Conservation (phyloP, 1,140 invertebrate species). For the Heliconius congener region DNA sequence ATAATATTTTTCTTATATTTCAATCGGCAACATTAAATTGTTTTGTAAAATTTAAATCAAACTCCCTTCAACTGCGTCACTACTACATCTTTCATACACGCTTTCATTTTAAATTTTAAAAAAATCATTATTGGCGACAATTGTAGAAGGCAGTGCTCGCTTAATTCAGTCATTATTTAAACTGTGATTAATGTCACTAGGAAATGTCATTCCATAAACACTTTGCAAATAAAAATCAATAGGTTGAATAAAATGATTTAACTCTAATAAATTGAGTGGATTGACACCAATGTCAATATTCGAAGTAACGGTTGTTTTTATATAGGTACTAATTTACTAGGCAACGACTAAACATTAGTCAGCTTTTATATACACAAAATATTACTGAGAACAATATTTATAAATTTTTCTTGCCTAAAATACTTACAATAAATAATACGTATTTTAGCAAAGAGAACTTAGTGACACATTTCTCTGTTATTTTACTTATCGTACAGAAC, state of each 20-base stretch:
- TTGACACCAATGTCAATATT: constrained; percentile 28
- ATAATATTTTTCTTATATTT: too few species aligned
- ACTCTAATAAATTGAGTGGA: constrained; percentile 31
- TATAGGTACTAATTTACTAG: background rate
- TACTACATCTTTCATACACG: background rate
- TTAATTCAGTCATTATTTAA: constrained; percentile 36
- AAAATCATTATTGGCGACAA: constrained; percentile 22
- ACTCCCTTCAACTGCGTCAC: too few species aligned
- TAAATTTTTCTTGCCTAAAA: too few species aligned
- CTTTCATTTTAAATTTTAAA: background rate
- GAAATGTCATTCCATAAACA: constrained; percentile 29
- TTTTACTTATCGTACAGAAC: too few species aligned
- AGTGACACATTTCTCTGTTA: too few species aligned
- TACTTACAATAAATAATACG: too few species aligned
- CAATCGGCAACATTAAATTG: too few species aligned
- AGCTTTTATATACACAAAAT: too few species aligned
- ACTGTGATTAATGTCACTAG: constrained; percentile 37
- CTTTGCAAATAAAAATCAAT: constrained; percentile 39
- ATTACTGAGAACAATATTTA: too few species aligned
- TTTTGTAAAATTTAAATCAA: background rate
- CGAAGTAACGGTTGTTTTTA: background rate
- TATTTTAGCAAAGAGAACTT: too few species aligned
- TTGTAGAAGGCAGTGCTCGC: constrained; percentile 17
- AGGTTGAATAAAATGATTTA: constrained; percentile 33
- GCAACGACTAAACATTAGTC: background rate